These are phyloP conservation scores for Rhopalosiphum maidis DNA, from an alignment of 1,140 invertebrate species.

Conservation along the genomic window DNA sequence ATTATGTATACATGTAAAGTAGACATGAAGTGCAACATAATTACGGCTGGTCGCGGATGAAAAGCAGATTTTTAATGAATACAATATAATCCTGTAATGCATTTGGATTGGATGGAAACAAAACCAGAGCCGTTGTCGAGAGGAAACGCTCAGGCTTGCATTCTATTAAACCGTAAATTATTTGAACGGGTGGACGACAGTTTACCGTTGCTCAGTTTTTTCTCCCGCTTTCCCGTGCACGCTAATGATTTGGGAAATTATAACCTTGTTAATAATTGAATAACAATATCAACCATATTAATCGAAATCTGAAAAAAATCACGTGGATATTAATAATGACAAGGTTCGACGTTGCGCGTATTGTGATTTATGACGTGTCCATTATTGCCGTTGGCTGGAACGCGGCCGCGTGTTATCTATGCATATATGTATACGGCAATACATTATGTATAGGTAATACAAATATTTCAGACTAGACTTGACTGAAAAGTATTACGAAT, in stretches of 20 bases:
- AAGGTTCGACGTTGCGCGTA: background rate
- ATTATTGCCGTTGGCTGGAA: background rate
- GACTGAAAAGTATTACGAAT: background rate
- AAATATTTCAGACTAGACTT: background rate
- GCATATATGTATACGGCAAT: background rate
- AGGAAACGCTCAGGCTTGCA: background rate
- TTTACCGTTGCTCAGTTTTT: background rate
- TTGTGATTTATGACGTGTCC: background rate
- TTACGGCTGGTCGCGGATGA: background rate
- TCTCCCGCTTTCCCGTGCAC: background rate
- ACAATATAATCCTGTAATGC: constrained; percentile 11
- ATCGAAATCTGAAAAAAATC: background rate
- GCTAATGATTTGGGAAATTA: background rate
- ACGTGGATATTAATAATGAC: background rate
- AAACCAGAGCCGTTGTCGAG: background rate
- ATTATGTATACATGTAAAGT: background rate
- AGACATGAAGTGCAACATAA: background rate
- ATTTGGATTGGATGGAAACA: background rate
- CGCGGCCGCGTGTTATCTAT: background rate
- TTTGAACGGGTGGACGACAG: background rate
- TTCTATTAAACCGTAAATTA: background rate
- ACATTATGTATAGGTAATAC: background rate
- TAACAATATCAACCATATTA: background rate
- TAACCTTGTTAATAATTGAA: background rate
- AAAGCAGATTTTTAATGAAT: background rate